Conservation (phyloP, 2,888 invertebrate species). For the Crematogaster levior region DNA sequence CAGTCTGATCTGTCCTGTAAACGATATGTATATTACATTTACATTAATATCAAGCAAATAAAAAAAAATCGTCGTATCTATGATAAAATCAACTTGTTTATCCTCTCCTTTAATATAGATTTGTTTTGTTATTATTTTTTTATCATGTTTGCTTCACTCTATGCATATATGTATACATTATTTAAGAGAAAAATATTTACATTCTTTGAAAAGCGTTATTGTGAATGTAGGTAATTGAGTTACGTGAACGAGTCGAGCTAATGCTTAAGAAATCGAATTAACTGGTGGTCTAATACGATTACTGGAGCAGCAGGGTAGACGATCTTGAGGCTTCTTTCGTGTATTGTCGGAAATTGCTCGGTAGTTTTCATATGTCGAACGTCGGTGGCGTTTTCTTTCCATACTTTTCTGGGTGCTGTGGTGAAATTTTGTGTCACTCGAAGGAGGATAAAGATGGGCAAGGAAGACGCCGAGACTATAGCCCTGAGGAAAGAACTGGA, state of each 20-base stretch:
- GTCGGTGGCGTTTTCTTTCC: conserved; percentile 65
- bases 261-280: conserved; percentile 84
- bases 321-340: conserved; percentile 81
- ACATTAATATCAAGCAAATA: background rate
- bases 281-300: conserved; percentile 83
- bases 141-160: background rate
- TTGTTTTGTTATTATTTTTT: background rate
- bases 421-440: background rate
- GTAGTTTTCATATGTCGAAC: conserved; percentile 72
- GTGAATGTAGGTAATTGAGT: conserved; percentile 80
- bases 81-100: background rate
- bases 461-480: conserved; percentile 93
- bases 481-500: conserved; percentile 93
- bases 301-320: conserved; percentile 81
- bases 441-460: conserved; percentile 88
- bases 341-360: conserved; percentile 76
- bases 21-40: background rate
- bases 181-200: conserved; percentile 29
- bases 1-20: background rate
- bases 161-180: background rate
- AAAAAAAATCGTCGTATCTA: background rate
- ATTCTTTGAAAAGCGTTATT: conserved; percentile 55
- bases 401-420: background rate
- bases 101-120: background rate
- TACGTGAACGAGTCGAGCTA: conserved; percentile 77